A percentile compares a stretch with the other conserved stretches of the same genome.
Evolutionary conservation across 2,888 invertebrate species (phyloP).

Genomic region (Drosophila heteroneura): DNA sequence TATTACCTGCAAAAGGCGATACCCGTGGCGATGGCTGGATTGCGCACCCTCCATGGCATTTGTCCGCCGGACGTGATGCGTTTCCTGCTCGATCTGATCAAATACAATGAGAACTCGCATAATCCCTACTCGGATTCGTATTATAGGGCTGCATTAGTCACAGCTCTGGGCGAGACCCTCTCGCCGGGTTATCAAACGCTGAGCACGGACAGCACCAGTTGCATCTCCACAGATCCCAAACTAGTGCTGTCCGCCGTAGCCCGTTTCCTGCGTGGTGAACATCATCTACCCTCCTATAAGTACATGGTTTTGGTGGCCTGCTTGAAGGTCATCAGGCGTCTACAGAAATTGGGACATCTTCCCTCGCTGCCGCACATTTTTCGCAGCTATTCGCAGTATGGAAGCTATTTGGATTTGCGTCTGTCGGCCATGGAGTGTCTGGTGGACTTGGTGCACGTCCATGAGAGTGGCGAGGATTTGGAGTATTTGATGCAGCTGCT

Average conservation of each 20-base stretch:
- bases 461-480: slow-evolving; percentile 93
- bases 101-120: slow-evolving; percentile 98
- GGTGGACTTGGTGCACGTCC: slow-evolving; percentile 95
- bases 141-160: slow-evolving; percentile 96
- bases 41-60: slow-evolving; percentile 96
- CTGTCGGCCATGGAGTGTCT: slow-evolving; percentile 96
- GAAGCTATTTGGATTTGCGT: slow-evolving; percentile 95
- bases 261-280: slow-evolving; percentile 96
- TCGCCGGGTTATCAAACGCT: slow-evolving; percentile 93
- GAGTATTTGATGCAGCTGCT: slow-evolving; percentile 92
- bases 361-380: slow-evolving; percentile 96
- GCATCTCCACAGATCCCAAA: slow-evolving; percentile 94
- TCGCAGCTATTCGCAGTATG: slow-evolving; percentile 95
- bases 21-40: slow-evolving; percentile 96
- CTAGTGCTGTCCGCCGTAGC: slow-evolving; percentile 96
- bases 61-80: slow-evolving; percentile 97
- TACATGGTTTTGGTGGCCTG: slow-evolving; percentile 95
- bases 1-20: slow-evolving; percentile 98
- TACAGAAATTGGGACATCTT: slow-evolving; percentile 97
- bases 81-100: slow-evolving; percentile 97
- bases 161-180: slow-evolving; percentile 95
- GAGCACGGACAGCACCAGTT: slow-evolving; percentile 89
- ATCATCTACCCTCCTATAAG: slow-evolving; percentile 96
- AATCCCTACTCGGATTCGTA: slow-evolving; percentile 98
- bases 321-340: slow-evolving; percentile 93